phyloP scores from a whole-genome alignment of 2,888 invertebrate species.

The Watsonalla cultraria region DNA sequence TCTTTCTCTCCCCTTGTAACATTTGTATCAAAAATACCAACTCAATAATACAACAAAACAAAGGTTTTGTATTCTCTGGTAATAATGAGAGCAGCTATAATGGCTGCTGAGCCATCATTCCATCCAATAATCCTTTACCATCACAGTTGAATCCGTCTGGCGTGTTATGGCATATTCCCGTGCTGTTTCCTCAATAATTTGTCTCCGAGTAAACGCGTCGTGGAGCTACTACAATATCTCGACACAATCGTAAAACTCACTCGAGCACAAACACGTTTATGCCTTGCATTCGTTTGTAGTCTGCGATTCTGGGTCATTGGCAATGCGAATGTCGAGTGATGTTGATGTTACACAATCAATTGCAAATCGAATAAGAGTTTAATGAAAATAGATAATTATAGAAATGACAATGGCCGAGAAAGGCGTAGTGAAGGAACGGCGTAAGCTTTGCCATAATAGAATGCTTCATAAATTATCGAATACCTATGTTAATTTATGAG shows the following conservation, averaged over 20 bases:
- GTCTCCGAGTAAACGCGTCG: slow-evolving; percentile 28
- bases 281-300: slow-evolving; percentile 11
- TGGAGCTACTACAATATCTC: slow-evolving; percentile 24
- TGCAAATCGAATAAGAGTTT: neutral
- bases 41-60: slow-evolving; percentile 19
- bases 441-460: neutral
- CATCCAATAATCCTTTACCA: slow-evolving; percentile 53
- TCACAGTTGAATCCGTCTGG: slow-evolving; percentile 47
- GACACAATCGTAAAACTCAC: slow-evolving; percentile 8
- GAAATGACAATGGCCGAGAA: neutral
- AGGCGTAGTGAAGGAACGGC: too few relatives aligned
- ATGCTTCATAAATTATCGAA: too few relatives aligned
- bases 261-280: slow-evolving; percentile 10
- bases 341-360: neutral
- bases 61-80: slow-evolving; percentile 37
- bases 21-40: too few relatives aligned
- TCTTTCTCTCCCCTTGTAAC: too few relatives aligned
- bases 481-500: too few relatives aligned
- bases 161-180: slow-evolving; percentile 51
- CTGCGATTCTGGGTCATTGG: slow-evolving; percentile 17
- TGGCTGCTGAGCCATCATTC: slow-evolving; percentile 30
- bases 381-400: neutral
- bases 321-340: slow-evolving; percentile 5
- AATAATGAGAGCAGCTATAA: slow-evolving; percentile 29
- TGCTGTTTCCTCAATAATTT: slow-evolving; percentile 53